Evolutionary conservation across 2,888 invertebrate genomes (phyloP).

Genomic region (Brachynemurus nebulosus): DNA sequence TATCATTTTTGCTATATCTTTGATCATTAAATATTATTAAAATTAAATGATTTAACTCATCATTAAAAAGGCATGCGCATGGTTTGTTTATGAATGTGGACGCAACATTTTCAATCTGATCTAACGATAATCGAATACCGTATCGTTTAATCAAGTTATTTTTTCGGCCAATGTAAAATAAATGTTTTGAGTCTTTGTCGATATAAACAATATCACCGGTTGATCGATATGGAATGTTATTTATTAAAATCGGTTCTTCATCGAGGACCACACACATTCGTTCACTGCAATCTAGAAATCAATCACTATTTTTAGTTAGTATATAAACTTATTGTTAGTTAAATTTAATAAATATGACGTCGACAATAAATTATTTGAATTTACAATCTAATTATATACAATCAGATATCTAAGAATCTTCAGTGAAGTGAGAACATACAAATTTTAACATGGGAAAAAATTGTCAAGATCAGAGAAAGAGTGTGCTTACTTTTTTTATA

Average conservation of each 20-base stretch:
- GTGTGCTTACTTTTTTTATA: no score
- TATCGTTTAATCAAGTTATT: slow-evolving; percentile 63
- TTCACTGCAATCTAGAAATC: slow-evolving; percentile 33
- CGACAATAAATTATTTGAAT: no score
- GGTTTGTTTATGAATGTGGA: slow-evolving; percentile 34
- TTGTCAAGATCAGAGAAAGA: no score
- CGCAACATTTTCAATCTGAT: slow-evolving; percentile 37
- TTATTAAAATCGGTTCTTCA: slow-evolving; percentile 27
- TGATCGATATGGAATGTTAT: slow-evolving; percentile 33
- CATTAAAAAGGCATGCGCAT: slow-evolving; percentile 41
- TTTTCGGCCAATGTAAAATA: slow-evolving; percentile 50
- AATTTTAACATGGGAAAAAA: no score
- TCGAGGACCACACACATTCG: slow-evolving; percentile 35
- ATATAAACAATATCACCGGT: slow-evolving; percentile 62
- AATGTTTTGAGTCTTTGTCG: slow-evolving; percentile 30
- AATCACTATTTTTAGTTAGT: no score
- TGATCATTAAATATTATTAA: slow-evolving; percentile 32
- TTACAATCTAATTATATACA: no score
- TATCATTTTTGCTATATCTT: slow-evolving; percentile 22
- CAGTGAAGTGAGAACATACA: no score
- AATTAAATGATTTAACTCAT: slow-evolving; percentile 33
- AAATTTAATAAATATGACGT: no score
- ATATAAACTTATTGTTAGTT: no score
- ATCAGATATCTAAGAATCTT: no score
- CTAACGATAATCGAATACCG: slow-evolving; percentile 53